Conservation (phyloP, 2,797 vertebrate genomes). For the Hylomyscus alleni region DNA sequence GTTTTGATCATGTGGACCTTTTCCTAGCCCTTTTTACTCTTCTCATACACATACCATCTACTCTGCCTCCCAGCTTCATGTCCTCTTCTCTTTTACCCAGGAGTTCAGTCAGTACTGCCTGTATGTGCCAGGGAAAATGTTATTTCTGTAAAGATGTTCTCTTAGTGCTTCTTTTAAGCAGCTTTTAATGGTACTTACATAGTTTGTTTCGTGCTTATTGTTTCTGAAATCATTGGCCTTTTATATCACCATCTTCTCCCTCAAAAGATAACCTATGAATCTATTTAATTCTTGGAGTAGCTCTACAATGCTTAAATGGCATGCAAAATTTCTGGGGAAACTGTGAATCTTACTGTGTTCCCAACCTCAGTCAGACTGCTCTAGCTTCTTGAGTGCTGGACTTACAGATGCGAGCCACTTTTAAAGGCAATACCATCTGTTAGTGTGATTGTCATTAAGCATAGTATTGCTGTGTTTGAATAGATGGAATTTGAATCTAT, state of each 20-base stretch:
- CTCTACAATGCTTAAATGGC: neutral
- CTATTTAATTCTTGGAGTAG: neutral
- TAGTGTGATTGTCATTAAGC: neutral
- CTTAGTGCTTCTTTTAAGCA: neutral
- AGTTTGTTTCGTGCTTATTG: neutral
- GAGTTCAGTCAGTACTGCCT: neutral
- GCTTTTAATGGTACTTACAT: neutral
- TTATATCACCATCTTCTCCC: neutral
- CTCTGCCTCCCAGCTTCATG: neutral
- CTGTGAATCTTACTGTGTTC: neutral
- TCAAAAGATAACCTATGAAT: neutral
- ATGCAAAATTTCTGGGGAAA: neutral
- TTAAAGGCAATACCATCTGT: neutral
- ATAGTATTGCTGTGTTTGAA: neutral
- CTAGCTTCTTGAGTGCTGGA: neutral
- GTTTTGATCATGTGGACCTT: neutral
- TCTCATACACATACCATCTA: neutral
- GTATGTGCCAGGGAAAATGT: neutral
- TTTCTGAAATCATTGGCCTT: neutral
- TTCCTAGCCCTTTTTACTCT: neutral
- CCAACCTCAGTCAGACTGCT: neutral
- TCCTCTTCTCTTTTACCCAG: neutral
- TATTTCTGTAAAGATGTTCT: neutral
- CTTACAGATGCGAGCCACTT: neutral
- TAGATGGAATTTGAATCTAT: neutral